These are phyloP conservation scores for Argyresthia goedartella DNA, from an alignment of 2,888 invertebrate species.

Conservation along the genomic window DNA sequence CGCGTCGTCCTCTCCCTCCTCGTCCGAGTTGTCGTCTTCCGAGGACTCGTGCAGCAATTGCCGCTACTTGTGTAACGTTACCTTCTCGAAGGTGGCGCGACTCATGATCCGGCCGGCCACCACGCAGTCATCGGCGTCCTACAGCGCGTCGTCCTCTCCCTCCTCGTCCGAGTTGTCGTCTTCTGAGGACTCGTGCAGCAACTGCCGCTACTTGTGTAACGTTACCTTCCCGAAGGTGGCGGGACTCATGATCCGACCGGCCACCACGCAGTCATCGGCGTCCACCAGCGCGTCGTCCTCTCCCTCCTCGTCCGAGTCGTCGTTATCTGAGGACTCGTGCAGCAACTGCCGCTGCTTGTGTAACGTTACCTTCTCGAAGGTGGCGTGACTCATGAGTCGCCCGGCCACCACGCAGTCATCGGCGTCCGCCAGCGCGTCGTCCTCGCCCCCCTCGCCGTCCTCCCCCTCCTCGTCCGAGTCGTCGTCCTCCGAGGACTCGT, in stretches of 20 bases:
- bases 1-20: constrained; percentile 33
- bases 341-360: constrained; percentile 17
- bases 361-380: constrained; percentile 33
- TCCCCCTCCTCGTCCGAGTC: constrained; percentile 47
- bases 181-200: too few species aligned
- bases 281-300: constrained; percentile 42
- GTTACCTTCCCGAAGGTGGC: constrained; percentile 35
- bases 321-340: constrained; percentile 30
- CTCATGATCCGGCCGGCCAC: constrained; percentile 43
- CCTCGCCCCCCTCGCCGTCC: constrained; percentile 68
- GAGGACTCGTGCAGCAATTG: constrained; percentile 27
- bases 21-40: constrained; percentile 47
- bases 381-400: constrained; percentile 23
- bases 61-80: constrained; percentile 33
- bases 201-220: too few species aligned
- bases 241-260: constrained; percentile 29
- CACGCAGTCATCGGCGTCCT: constrained; percentile 81
- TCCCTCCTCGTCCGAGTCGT: constrained; percentile 49
- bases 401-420: constrained; percentile 81
- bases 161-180: constrained; percentile 52
- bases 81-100: constrained; percentile 31
- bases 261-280: constrained; percentile 81
- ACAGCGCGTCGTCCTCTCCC: constrained; percentile 38
- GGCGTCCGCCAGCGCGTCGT: constrained; percentile 50
- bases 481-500: constrained; percentile 32